Percentiles rank a stretch among this genome's conserved stretches.
Conservation (phyloP, 2,888 invertebrate genomes). For the Oligia latruncula region DNA sequence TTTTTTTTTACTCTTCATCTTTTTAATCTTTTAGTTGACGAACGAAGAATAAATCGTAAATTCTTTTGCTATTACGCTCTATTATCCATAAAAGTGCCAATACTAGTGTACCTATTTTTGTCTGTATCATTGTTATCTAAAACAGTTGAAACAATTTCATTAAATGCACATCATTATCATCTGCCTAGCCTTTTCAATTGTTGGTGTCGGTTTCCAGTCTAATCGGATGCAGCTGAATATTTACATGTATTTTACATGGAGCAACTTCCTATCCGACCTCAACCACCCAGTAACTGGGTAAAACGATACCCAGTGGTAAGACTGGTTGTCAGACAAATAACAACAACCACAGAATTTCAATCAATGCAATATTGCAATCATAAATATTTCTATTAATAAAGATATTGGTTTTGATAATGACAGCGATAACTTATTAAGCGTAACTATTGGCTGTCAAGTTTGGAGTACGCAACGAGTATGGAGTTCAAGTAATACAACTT, state of each 20-base stretch:
- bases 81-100: not conserved
- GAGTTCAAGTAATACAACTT: slow-evolving; percentile 12
- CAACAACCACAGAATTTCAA: not conserved
- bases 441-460: not conserved
- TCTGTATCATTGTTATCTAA: not conserved
- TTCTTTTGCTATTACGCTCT: not conserved
- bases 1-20: too few species aligned
- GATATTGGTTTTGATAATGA: not conserved
- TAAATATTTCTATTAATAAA: not conserved
- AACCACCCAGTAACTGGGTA: not conserved
- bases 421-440: slow-evolving; percentile 1
- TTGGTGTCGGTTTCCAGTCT: not conserved
- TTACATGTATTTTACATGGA: not conserved
- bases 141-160: not conserved
- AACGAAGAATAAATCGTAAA: too few species aligned
- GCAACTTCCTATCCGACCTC: not conserved
- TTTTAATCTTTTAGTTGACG: too few species aligned
- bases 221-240: not conserved
- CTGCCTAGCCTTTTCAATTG: not conserved
- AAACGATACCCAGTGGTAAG: not conserved
- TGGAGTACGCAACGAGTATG: slow-evolving; percentile 6
- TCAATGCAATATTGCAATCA: not conserved
- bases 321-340: not conserved
- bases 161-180: not conserved
- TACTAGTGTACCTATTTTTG: not conserved